Evolutionary conservation across 2,888 invertebrate species (phyloP), one percentile per base, ranked within the genome.

Genomic region (Minunthozetes semirufus): DNA sequence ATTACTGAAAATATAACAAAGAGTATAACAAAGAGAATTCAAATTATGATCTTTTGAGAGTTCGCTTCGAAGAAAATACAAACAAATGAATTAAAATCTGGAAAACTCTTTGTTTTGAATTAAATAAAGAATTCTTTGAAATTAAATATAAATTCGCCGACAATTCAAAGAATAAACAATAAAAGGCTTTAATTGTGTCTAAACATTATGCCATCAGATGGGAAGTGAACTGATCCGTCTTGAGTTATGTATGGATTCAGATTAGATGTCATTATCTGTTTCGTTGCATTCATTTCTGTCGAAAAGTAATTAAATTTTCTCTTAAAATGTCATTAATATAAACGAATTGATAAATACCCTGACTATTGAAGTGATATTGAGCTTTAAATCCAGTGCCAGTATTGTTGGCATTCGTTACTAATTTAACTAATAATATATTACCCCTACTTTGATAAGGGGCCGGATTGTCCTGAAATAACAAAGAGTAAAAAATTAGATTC

Each of bases 321-420:
- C 2, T 22, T 29, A 29, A 11, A 68, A 27, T 4, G 13, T 61
- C 73, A 50, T 8, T 50, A 50, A n/a, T 42, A 9, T 42, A 42
- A 42, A 33, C n/a, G n/a, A 33, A 3, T 33, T 13, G 5, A 50
- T 50, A 3, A 42, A 42, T 70, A 78, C 78, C 68, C n/a, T 27
- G 68, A 11, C 19, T 3, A 66, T 77, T 78, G 19, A 79, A 81
- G 70, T 80, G 77, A 77, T 86, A 87, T 9, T 78, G 74, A 50
- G 86, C 85, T 3, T 85, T 80, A 89, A 90, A 92, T 25, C 92
- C 92, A 0, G 86, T 86, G 11, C 91, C 91, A 27, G 87, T 87
- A 80, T 89, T 91, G 79, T 89, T 89, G 70, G 86, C 83, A 15
- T 87, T 87, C 42, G 90, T 89, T 59, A 84, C 85, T 81, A 89